These are phyloP conservation scores for Plebejus anna DNA, from an alignment of 2,888 invertebrate genomes.

Conservation along the genomic window DNA sequence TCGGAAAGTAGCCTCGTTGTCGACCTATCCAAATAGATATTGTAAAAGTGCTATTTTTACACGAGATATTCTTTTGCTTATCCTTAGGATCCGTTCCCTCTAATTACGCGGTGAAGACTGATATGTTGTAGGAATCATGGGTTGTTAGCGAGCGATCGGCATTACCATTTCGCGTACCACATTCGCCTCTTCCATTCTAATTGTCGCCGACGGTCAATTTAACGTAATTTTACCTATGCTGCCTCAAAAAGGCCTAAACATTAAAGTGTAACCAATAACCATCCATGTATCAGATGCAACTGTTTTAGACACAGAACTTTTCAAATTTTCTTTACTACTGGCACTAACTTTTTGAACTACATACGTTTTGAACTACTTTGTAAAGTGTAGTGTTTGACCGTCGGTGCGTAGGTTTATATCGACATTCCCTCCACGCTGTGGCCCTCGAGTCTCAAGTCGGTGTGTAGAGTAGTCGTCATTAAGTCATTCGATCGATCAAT, in stretches of 20 bases:
- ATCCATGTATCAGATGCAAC: not conserved
- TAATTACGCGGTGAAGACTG: slow-evolving; percentile 77
- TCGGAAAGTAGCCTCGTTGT: slow-evolving; percentile 74
- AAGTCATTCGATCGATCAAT: slow-evolving; percentile 50
- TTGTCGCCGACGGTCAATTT: slow-evolving; percentile 20
- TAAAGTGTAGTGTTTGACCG: slow-evolving; percentile 10
- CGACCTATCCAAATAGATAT: slow-evolving; percentile 60
- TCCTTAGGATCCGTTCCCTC: slow-evolving; percentile 66
- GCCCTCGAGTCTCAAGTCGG: slow-evolving; percentile 65
- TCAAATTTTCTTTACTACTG: not conserved
- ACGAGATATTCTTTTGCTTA: slow-evolving; percentile 62
- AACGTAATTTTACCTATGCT: not conserved
- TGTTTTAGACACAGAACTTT: not conserved
- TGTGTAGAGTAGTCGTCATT: slow-evolving; percentile 69
- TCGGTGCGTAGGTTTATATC: slow-evolving; percentile 54
- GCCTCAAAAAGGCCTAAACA: slow-evolving; percentile 6
- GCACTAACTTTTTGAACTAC: not conserved
- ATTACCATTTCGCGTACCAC: slow-evolving; percentile 51
- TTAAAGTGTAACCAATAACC: not conserved
- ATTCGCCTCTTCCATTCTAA: slow-evolving; percentile 61
- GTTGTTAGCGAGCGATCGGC: slow-evolving; percentile 63
- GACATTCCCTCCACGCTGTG: slow-evolving; percentile 64
- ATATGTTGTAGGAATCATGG: slow-evolving; percentile 70
- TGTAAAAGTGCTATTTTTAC: slow-evolving; percentile 77
- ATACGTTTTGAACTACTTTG: not conserved